A percentile compares a stretch with the other conserved stretches of the same genome.
Conservation (phyloP, 2,797 vertebrate genomes). For the Chelidonichthys spinosus region DNA sequence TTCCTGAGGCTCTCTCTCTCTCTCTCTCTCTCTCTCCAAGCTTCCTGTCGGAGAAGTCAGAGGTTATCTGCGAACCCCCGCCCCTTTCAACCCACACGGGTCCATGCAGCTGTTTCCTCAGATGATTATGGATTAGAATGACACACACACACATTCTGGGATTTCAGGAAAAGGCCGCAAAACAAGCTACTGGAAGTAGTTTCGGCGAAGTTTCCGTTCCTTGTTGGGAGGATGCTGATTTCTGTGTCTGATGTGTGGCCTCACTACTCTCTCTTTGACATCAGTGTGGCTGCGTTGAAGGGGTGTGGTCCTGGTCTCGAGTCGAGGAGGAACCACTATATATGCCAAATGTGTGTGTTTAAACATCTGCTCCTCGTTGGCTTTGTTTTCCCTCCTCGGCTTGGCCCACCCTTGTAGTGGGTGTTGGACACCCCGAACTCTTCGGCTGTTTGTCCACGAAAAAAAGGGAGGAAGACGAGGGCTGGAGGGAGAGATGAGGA, state of each 20-base stretch:
- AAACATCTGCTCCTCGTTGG: slow-evolving; percentile 84
- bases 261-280: slow-evolving; percentile 30
- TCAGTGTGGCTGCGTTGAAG: slow-evolving; percentile 24
- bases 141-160: slow-evolving; percentile 30
- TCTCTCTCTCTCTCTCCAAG: slow-evolving; percentile 55
- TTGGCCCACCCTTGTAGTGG: slow-evolving; percentile 59
- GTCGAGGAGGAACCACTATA: slow-evolving; percentile 42
- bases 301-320: slow-evolving; percentile 40
- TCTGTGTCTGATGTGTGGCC: slow-evolving; percentile 9
- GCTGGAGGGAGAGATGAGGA: not conserved
- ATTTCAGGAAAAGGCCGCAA: slow-evolving; percentile 52
- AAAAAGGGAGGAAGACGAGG: slow-evolving; percentile 18
- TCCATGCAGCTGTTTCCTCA: slow-evolving; percentile 83
- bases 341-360: slow-evolving; percentile 45
- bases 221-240: slow-evolving; percentile 21
- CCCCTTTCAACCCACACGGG: slow-evolving; percentile 51
- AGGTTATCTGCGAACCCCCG: slow-evolving; percentile 76
- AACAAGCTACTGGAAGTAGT: slow-evolving; percentile 18
- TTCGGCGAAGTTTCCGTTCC: slow-evolving; percentile 36
- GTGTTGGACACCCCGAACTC: slow-evolving; percentile 45
- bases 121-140: slow-evolving; percentile 60
- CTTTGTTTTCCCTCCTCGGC: slow-evolving; percentile 74
- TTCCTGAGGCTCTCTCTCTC: slow-evolving; percentile 73
- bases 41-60: slow-evolving; percentile 78
- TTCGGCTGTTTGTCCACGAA: slow-evolving; percentile 19